A percentile compares a stretch with the other conserved stretches of the same genome.
These are phyloP conservation scores for Proisotoma minuta DNA, from an alignment of 2,888 invertebrate species.

Conservation along the genomic window DNA sequence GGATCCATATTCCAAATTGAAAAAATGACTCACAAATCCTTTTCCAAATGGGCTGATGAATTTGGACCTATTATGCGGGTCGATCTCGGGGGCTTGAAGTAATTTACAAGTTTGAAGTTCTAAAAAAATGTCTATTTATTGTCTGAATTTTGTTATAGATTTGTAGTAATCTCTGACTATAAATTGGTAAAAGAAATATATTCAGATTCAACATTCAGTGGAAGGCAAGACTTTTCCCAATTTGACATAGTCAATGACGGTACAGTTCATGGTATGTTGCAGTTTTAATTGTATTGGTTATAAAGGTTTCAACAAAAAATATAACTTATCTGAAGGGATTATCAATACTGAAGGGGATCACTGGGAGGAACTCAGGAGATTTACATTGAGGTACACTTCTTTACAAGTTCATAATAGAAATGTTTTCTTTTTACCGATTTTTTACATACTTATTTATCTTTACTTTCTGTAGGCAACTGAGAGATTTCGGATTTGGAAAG, in stretches of 20 bases:
- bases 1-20: background rate
- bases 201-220: background rate
- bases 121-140: too few relatives aligned
- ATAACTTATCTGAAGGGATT: background rate
- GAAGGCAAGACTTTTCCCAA: background rate
- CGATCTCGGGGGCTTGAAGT: background rate
- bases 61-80: background rate
- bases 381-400: too few relatives aligned
- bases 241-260: background rate
- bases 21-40: background rate
- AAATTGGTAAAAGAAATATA: background rate
- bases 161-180: background rate
- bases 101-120: too few relatives aligned
- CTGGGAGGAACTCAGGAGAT: background rate
- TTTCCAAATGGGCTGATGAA: background rate
- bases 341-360: background rate
- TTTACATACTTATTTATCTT: too few relatives aligned
- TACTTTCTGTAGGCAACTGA: background rate
- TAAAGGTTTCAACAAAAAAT: too few relatives aligned
- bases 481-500: constrained; percentile 5
- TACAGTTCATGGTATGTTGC: background rate
- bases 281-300: too few relatives aligned
- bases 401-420: too few relatives aligned
- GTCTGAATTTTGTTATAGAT: background rate
- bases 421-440: too few relatives aligned